Conservation (phyloP, 2,888 invertebrate species). For the Dryococelus australis region DNA sequence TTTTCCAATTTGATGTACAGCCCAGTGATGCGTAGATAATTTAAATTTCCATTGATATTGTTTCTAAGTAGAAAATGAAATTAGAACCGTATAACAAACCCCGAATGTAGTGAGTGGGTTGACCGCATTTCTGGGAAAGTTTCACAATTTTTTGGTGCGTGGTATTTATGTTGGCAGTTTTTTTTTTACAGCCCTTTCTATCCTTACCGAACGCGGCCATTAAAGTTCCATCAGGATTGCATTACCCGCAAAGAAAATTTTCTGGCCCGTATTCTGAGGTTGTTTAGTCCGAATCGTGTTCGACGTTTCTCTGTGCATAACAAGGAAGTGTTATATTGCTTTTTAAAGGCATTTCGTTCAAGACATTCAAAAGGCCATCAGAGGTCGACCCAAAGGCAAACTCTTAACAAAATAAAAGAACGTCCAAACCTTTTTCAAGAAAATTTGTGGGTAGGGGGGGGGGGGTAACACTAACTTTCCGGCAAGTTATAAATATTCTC, state of each 20-base stretch:
- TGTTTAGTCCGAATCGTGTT: background rate
- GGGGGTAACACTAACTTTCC: no score
- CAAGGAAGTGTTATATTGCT: background rate
- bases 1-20: no score
- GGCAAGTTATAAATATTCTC: no score
- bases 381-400: background rate
- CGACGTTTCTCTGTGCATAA: background rate
- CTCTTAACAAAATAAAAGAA: no score
- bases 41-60: no score
- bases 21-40: no score
- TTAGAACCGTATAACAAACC: no score
- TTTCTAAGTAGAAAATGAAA: no score
- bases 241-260: background rate
- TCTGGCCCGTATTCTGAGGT: background rate
- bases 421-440: no score
- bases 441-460: no score
- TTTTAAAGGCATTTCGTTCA: background rate
- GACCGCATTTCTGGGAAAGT: background rate
- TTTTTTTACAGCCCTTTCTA: background rate
- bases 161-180: background rate
- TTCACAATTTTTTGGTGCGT: background rate
- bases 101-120: background rate
- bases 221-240: conserved; percentile 9
- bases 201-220: background rate
- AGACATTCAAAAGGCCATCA: background rate